Percentiles rank a stretch among this genome's conserved stretches.
These are phyloP conservation scores for Excalfactoria chinensis DNA, from an alignment of 2,113 vertebrate species.

Conservation along the genomic window DNA sequence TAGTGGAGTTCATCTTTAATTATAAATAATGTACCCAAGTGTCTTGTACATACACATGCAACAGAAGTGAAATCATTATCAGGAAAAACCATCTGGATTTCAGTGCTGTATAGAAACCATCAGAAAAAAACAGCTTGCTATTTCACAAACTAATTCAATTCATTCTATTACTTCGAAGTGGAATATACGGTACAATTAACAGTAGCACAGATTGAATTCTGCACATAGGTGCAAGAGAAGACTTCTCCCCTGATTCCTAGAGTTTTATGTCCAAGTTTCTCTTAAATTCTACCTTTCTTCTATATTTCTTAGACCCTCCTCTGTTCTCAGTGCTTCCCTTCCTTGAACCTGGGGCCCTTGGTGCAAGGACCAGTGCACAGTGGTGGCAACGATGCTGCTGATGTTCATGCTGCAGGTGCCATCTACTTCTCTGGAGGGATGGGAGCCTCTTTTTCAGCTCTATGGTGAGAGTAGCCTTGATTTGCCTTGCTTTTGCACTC, in stretches of 20 bases:
- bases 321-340: background rate
- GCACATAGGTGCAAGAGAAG: background rate
- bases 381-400: background rate
- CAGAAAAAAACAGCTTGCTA: background rate
- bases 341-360: background rate
- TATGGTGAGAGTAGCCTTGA: fast-evolving
- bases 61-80: background rate
- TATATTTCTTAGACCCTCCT: background rate
- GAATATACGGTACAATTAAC: background rate
- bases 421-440: background rate
- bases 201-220: background rate
- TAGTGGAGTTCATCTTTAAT: background rate
- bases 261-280: background rate
- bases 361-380: background rate
- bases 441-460: background rate
- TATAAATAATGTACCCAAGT: background rate
- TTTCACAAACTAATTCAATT: background rate
- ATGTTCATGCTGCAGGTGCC: fast-evolving
- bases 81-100: slow-evolving; percentile 14
- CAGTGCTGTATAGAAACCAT: background rate
- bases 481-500: background rate
- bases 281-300: background rate
- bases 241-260: background rate
- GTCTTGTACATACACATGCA: background rate
- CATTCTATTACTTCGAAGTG: background rate